Conservation (phyloP, 53 echinoderm and acorn worm species). For the Holothuria scabra region DNA sequence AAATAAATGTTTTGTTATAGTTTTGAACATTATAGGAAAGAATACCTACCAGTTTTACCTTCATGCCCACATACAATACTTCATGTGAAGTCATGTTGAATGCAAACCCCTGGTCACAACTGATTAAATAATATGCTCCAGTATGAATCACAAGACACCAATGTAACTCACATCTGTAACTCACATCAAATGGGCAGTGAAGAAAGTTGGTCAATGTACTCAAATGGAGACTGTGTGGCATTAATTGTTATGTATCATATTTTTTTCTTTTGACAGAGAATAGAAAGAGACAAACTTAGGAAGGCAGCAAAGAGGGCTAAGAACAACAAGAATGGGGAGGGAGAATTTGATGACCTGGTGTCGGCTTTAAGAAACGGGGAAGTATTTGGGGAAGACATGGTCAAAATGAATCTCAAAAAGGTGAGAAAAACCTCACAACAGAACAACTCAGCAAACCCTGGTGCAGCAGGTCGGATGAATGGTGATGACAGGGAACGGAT, state of each 20-base stretch:
- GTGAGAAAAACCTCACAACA: conserved; percentile 55
- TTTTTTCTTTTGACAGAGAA: conserved; percentile 61
- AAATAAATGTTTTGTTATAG: too few relatives aligned
- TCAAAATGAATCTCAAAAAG: conserved; percentile 72
- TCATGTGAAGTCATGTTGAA: too few relatives aligned
- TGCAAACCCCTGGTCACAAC: too few relatives aligned
- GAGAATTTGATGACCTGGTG: conserved; percentile 98
- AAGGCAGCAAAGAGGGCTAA: conserved; percentile 50
- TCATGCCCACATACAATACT: too few relatives aligned
- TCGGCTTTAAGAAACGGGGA: conserved; percentile 97
- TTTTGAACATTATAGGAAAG: too few relatives aligned
- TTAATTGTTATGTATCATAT: not conserved
- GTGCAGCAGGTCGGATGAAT: conserved; percentile 32
- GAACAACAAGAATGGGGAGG: conserved; percentile 74
- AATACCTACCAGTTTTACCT: too few relatives aligned
- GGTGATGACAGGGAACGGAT: conserved; percentile 42
- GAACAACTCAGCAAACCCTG: conserved; percentile 57
- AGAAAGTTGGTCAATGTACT: too few relatives aligned
- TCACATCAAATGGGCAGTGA: too few relatives aligned
- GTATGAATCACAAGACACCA: too few relatives aligned
- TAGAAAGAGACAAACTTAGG: conserved; percentile 55
- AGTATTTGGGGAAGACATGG: conserved; percentile 96
- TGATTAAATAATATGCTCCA: too few relatives aligned
- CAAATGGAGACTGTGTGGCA: too few relatives aligned
- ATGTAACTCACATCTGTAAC: too few relatives aligned